phyloP scores from a whole-genome alignment of 2,797 vertebrate species.

The Strix occidentalis region DNA sequence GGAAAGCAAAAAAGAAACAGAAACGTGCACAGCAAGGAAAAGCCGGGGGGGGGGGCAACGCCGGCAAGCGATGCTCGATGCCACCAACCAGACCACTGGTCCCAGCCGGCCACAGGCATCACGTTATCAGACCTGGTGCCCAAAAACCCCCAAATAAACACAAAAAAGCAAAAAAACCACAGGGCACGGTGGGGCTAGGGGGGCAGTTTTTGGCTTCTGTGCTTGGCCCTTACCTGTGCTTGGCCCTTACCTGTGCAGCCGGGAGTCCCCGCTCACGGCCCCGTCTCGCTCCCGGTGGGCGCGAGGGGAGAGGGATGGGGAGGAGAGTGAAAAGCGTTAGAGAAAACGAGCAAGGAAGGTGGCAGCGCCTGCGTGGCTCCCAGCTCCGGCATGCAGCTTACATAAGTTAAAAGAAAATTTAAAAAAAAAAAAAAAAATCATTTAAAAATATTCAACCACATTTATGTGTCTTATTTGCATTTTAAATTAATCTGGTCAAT shows the following conservation, averaged over 20 bases:
- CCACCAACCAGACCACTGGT: background rate
- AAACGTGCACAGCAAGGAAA: background rate
- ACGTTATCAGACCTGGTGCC: background rate
- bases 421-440: background rate
- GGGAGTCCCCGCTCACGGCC: background rate
- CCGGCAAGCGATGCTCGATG: background rate
- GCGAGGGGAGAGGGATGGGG: background rate
- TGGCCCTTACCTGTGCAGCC: slow-evolving; percentile 17
- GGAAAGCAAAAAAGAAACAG: background rate
- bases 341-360: background rate
- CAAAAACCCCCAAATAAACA: background rate
- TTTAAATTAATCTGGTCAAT: slow-evolving; percentile 78
- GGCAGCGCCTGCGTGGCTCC: background rate
- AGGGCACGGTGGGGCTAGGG: rapidly evolving
- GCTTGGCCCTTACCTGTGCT: slow-evolving; percentile 28
- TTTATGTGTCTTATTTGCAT: slow-evolving; percentile 47
- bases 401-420: background rate
- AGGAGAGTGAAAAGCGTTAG: background rate
- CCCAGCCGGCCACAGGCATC: background rate
- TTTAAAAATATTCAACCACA: background rate
- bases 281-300: background rate
- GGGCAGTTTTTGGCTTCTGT: background rate
- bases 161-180: background rate
- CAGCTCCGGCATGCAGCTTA: slow-evolving; percentile 10
- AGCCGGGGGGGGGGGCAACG: background rate